phyloP scores from a whole-genome alignment of 2,113 vertebrate genomes.

The human (Homo sapiens) region DNA sequence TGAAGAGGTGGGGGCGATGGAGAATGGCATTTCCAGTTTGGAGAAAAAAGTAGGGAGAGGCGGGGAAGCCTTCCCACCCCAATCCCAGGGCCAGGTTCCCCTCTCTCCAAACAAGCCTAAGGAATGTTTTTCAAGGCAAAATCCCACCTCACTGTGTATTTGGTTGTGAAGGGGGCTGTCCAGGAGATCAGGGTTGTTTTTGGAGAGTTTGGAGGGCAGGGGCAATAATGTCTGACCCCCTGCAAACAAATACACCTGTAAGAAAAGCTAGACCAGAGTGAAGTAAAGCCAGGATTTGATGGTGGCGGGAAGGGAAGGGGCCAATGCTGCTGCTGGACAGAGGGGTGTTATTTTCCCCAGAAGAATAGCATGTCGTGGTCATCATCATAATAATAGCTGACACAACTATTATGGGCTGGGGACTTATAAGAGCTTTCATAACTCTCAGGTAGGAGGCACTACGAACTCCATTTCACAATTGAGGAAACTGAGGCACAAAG shows the following conservation, averaged over 20 bases:
- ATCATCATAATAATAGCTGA: too few relatives aligned
- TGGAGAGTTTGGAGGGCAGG: neutral
- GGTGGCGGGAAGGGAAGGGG: too few relatives aligned
- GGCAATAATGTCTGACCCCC: neutral
- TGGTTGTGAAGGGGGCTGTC: neutral
- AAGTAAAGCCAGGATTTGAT: neutral
- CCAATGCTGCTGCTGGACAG: too few relatives aligned
- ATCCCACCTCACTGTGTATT: neutral
- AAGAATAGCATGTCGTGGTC: neutral
- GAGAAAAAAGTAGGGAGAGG: neutral
- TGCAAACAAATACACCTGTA: too few relatives aligned
- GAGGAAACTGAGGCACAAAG: neutral
- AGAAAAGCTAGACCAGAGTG: neutral
- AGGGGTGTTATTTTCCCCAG: neutral
- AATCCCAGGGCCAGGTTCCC: neutral
- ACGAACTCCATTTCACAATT: neutral
- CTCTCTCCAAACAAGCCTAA: neutral
- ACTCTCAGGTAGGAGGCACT: neutral
- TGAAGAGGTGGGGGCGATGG: neutral
- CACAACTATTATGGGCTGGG: neutral
- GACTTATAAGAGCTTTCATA: neutral
- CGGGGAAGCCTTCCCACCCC: neutral
- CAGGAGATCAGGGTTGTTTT: neutral
- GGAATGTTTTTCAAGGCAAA: neutral
- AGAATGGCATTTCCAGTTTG: conserved; percentile 5